Evolutionary conservation across 2,888 invertebrate species (phyloP).

Genomic region (Alcis repandata): DNA sequence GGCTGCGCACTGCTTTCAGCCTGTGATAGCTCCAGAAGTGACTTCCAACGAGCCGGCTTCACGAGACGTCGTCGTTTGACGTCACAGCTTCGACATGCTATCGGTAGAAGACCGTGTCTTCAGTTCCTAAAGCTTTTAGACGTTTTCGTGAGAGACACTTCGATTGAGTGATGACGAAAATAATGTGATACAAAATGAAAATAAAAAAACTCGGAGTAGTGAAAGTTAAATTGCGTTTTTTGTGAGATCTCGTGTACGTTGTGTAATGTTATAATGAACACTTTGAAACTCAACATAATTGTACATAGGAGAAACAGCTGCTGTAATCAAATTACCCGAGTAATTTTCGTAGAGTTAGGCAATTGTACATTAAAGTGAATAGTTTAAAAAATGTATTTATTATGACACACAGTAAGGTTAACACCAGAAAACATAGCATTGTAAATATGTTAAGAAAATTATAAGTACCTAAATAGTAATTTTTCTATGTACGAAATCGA

Average conservation of each 20-base stretch:
- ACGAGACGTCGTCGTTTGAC: slow-evolving; percentile 89
- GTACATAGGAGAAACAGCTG: slow-evolving; percentile 64
- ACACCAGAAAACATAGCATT: slow-evolving; percentile 84
- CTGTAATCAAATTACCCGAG: slow-evolving; percentile 73
- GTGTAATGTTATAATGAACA: slow-evolving; percentile 66
- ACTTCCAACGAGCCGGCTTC: slow-evolving; percentile 75
- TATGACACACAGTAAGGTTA: slow-evolving; percentile 86
- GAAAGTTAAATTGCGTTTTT: slow-evolving; percentile 63
- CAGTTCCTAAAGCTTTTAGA: slow-evolving; percentile 83
- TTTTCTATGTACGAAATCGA: slow-evolving; percentile 72
- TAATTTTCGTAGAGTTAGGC: slow-evolving; percentile 78
- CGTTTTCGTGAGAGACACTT: slow-evolving; percentile 62
- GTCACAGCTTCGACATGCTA: slow-evolving; percentile 87
- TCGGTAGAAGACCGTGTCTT: slow-evolving; percentile 85
- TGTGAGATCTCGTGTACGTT: slow-evolving; percentile 62
- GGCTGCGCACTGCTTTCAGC: slow-evolving; percentile 85
- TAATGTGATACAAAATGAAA: slow-evolving; percentile 62
- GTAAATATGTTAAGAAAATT: slow-evolving; percentile 80
- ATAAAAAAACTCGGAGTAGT: slow-evolving; percentile 57
- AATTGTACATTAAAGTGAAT: slow-evolving; percentile 79
- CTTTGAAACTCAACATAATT: slow-evolving; percentile 64
- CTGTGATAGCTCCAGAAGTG: slow-evolving; percentile 85
- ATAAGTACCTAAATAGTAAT: slow-evolving; percentile 70
- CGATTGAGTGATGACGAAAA: slow-evolving; percentile 61
- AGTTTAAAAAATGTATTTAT: slow-evolving; percentile 83